Evolutionary conservation across 2,888 invertebrate species (phyloP), one percentile per base, ranked within the genome.

Genomic region (Pristionchus maxplancki): DNA sequence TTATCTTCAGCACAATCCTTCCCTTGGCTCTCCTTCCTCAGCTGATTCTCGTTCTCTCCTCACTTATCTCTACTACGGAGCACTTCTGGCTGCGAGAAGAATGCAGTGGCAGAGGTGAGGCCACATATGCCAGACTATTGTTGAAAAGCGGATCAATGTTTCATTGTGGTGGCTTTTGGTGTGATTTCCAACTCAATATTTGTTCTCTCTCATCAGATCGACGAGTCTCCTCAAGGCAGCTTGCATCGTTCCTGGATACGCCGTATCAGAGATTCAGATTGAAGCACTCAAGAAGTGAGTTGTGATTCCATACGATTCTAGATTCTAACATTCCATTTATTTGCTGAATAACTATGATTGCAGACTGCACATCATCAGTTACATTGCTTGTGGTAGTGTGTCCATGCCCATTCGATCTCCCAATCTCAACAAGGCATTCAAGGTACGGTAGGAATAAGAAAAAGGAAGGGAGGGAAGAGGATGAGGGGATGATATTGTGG

Each of bases 211-310:
- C 5, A 5, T 48, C 71, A 88, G 88, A 58, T 40, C 88, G 13
- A 8, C 88, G 37, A 40, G 24, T 88, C 58, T 88, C 34, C 88
- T 88, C 20, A 78, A 88, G 34, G 40, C 31, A 17, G 81, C 88
- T 58, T 37, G 40, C 31, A 13, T 44, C 44, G 58, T 88, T 40
- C 78, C 88, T n/a, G 88, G 88, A 24, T 58, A 44, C 28, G 62
- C 62, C 20, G 81, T 88, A 3, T 88, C 88, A 5, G 53, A 53
- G 44, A 81, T 88, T 58, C 88, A 88, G 48, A 81, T 88, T 48
- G 88, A 88, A 28, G 78, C 88, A 62, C 62, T 88, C 58, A 88
- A 88, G 88, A 88, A 88, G 88, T 88, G 24, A 44, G 67, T 34
- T 4, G 5, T 85, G 0, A 13, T 24, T 4, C 28, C 64, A 20